phyloP scores from a whole-genome alignment of 2,888 invertebrate genomes.

The Drosophila koepferae region DNA sequence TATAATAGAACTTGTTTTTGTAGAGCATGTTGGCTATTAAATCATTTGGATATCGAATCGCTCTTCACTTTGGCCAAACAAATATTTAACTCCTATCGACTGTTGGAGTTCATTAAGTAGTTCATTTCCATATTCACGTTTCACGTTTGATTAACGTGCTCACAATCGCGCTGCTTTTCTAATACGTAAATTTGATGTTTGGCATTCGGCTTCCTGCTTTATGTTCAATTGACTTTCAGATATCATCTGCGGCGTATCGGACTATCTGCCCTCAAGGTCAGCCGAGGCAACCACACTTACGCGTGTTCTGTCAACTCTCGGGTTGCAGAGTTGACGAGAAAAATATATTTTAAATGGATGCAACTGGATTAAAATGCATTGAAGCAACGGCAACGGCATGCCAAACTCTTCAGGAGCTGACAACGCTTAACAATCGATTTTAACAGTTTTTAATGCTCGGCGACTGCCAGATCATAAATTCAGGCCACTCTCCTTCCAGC shows the following conservation, averaged over 20 bases:
- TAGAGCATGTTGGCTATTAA: neutral
- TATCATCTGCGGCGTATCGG: neutral
- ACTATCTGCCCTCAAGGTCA: constrained; percentile 23
- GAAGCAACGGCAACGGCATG: constrained; percentile 8
- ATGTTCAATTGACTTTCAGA: constrained; percentile 1
- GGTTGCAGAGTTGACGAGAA: constrained; percentile 13
- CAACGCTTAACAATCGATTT: constrained; percentile 77
- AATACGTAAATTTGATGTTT: neutral
- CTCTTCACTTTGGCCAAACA: neutral
- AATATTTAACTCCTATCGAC: constrained; percentile 22
- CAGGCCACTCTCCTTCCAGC: constrained; percentile 16
- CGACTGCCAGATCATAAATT: constrained; percentile 68
- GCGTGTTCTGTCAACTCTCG: neutral
- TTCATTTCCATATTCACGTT: constrained; percentile 35
- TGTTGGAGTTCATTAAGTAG: constrained; percentile 25
- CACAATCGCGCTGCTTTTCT: constrained; percentile 4
- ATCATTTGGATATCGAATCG: neutral
- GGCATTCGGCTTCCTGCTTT: constrained; percentile 16
- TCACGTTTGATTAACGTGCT: neutral
- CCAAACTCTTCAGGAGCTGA: constrained; percentile 53
- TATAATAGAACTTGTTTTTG: neutral
- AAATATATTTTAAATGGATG: constrained; percentile 22
- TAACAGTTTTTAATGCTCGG: constrained; percentile 49
- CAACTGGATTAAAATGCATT: constrained; percentile 19
- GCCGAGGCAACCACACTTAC: constrained; percentile 8